Evolutionary conservation across 2,113 vertebrate species (phyloP), one percentile per base, ranked within the genome.

Genomic region (Larimichthys polyactis): DNA sequence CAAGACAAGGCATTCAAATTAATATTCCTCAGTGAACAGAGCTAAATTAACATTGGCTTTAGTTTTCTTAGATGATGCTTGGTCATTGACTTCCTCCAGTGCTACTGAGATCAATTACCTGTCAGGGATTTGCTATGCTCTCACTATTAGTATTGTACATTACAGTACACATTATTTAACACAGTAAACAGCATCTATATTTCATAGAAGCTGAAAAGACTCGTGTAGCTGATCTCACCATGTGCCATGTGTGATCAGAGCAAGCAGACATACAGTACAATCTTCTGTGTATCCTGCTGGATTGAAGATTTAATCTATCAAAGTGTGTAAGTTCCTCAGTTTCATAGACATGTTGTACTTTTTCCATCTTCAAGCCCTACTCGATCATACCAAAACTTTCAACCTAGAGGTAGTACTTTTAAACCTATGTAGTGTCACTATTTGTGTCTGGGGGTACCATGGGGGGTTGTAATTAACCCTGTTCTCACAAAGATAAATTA

Each of bases 1-100:
- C 40, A 70, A 65, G 65, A 71, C 66, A 27, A 75, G 27, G 14
- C 6, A 8, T 15, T 58, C 24, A 77, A 68, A 68, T 40, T 40
- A 40, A 40, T 57, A 69, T 74, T 62, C 7, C 11, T 49, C 27
- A 14, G 16, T n/a, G 60, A 75, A 51, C 43, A 76, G 29, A 70
- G 17, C 6, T 57, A 46, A 74, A 57, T 76, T 54, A 62, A 55
- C 15, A 46, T 27, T 19, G 7, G 19, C 14, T 51, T 49, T 11
- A 59, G 57, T 32, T 9, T 59, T 27, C 15, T 71, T 19, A 19
- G 40, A 36, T 12, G n/a, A 27, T 22, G 20, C 20, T 40, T 24
- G 51, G 67, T 43, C 51, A 70, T 11, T 70, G 51, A 54, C 11
- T 29, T 20, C 4, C 19, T n/a, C 3, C 15, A n/a, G 66, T 3